These are phyloP conservation scores for Zaprionus taronus DNA, from an alignment of 1,140 invertebrate species.

Conservation along the genomic window DNA sequence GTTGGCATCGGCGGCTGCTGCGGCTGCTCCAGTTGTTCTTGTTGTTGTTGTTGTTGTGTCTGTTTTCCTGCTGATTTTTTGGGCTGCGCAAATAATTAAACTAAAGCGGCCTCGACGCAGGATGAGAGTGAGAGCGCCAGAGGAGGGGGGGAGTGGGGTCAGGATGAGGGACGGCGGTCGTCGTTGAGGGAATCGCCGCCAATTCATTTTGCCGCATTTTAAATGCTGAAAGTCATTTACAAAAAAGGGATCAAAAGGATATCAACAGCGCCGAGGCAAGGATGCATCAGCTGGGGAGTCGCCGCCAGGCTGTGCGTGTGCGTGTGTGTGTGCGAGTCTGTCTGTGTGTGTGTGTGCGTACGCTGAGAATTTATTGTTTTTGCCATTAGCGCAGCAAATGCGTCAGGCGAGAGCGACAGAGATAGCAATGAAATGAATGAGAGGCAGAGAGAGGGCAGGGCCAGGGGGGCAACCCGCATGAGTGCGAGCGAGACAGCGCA, in stretches of 20 bases:
- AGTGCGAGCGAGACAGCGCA: not conserved
- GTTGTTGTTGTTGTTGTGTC: not conserved
- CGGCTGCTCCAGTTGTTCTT: not conserved
- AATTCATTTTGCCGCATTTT: slow-evolving; percentile 81
- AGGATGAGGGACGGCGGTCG: slow-evolving; percentile 10
- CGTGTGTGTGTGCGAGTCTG: slow-evolving; percentile 23
- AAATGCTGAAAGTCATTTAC: slow-evolving; percentile 78
- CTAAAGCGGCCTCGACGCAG: slow-evolving; percentile 53
- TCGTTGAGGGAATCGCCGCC: slow-evolving; percentile 69
- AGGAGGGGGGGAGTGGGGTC: not conserved
- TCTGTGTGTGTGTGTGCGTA: slow-evolving; percentile 29
- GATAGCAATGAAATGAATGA: slow-evolving; percentile 7
- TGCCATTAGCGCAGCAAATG: slow-evolving; percentile 76
- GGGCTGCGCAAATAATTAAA: slow-evolving; percentile 73
- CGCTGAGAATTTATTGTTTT: slow-evolving; percentile 75
- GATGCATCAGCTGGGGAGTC: slow-evolving; percentile 41
- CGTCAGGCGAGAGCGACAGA: slow-evolving; percentile 18
- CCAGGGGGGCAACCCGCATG: not conserved
- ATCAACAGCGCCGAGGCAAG: slow-evolving; percentile 51
- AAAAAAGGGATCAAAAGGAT: slow-evolving; percentile 73
- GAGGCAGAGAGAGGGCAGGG: not conserved
- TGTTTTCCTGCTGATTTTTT: slow-evolving; percentile 24
- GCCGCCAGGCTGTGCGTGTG: slow-evolving; percentile 11
- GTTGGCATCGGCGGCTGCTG: not conserved
- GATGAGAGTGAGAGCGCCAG: not conserved